These are phyloP conservation scores for Ginglymostoma cirratum DNA, from an alignment of 2,113 vertebrate genomes.

Conservation along the genomic window DNA sequence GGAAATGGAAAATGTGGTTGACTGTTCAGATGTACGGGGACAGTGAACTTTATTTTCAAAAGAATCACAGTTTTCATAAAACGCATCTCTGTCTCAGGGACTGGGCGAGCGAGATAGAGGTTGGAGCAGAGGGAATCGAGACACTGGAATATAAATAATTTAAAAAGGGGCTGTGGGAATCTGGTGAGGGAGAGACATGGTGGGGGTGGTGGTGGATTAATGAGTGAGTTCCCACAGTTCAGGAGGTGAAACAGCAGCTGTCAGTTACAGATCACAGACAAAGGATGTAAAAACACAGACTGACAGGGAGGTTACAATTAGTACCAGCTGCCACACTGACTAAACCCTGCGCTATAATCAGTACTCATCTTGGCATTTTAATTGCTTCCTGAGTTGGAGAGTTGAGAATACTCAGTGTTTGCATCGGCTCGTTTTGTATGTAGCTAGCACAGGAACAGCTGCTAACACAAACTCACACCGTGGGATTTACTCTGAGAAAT, in stretches of 20 bases:
- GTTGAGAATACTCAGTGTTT: not conserved
- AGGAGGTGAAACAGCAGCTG: not conserved
- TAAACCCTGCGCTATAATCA: not conserved
- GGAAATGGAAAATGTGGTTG: not conserved
- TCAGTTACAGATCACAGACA: not conserved
- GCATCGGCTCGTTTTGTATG: not conserved
- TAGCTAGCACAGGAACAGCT: not conserved
- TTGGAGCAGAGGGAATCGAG: not conserved
- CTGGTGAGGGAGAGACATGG: not conserved
- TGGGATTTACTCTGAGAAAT: not conserved
- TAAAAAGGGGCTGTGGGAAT: not conserved
- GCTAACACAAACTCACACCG: not conserved
- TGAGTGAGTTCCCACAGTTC: not conserved
- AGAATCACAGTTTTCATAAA: not conserved
- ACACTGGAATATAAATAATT: not conserved
- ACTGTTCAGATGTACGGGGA: not conserved
- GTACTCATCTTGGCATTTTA: not conserved
- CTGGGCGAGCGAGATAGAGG: not conserved
- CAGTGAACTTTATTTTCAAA: not conserved
- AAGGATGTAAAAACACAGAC: not conserved
- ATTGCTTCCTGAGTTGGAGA: not conserved
- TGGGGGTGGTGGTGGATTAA: too few species aligned
- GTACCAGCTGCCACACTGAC: not conserved
- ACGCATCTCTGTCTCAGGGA: not conserved
- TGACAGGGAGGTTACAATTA: not conserved